Evolutionary conservation across 2,797 vertebrate genomes (phyloP).

Genomic region (Picus viridis): DNA sequence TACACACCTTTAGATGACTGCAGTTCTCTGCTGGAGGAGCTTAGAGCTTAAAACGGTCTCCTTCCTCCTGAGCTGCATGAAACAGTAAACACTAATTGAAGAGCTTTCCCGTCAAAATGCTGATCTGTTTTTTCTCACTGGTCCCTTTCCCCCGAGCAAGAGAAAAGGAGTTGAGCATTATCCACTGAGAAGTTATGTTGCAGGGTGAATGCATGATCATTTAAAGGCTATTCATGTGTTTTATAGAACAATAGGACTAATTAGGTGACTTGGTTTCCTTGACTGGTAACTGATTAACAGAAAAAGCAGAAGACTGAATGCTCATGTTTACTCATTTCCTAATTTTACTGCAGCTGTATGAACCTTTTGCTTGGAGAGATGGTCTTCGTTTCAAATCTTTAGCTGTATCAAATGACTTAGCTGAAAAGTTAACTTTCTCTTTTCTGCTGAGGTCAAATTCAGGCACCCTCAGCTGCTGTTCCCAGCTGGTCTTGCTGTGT

Average conservation of each 20-base stretch:
- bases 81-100: constrained; percentile 7
- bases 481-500: not conserved
- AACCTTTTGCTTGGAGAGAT: constrained; percentile 83
- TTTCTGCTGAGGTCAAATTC: not conserved
- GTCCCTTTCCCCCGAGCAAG: constrained; percentile 56
- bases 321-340: constrained; percentile 57
- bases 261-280: constrained; percentile 17
- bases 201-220: constrained; percentile 68
- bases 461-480: not conserved
- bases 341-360: constrained; percentile 40
- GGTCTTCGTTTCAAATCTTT: constrained; percentile 60
- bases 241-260: constrained; percentile 24
- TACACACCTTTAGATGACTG: constrained; percentile 49
- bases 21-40: constrained; percentile 61
- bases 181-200: not conserved
- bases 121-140: constrained; percentile 23
- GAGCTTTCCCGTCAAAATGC: constrained; percentile 34
- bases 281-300: constrained; percentile 67
- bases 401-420: not conserved
- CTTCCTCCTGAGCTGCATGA: constrained; percentile 57
- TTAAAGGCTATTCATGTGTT: constrained; percentile 45
- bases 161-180: constrained; percentile 42
- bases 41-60: not conserved
- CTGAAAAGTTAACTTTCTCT: not conserved
- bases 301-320: constrained; percentile 44